Evolutionary conservation across 2,888 invertebrate genomes (phyloP).

Genomic region (Julus scandinavius): DNA sequence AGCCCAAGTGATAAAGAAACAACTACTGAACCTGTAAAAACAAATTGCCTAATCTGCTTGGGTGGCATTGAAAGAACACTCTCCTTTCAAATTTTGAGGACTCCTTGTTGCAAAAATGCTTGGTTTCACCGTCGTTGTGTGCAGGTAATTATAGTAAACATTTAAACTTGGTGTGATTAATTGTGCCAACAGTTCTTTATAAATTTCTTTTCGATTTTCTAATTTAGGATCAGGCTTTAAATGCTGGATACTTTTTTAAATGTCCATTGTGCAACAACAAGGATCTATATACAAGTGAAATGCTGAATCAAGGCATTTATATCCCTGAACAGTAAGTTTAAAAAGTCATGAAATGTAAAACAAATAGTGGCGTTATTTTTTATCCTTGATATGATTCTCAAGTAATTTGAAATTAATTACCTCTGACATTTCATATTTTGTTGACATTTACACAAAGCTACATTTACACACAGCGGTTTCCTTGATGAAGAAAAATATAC

Average conservation of each 20-base stretch:
- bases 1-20: slow-evolving; percentile 61
- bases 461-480: no score
- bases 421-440: no score
- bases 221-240: slow-evolving; percentile 76
- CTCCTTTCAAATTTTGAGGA: slow-evolving; percentile 71
- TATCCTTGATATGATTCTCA: not conserved
- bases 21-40: slow-evolving; percentile 61
- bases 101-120: slow-evolving; percentile 80
- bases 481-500: no score
- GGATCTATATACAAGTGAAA: slow-evolving; percentile 72
- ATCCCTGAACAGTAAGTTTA: slow-evolving; percentile 77
- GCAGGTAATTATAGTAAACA: slow-evolving; percentile 68
- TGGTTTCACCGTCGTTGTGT: slow-evolving; percentile 82
- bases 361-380: not conserved
- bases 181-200: not conserved
- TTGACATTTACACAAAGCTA: no score
- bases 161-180: not conserved
- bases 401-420: no score
- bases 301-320: slow-evolving; percentile 77
- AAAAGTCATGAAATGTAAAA: no score
- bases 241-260: slow-evolving; percentile 84
- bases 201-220: slow-evolving; percentile 55
- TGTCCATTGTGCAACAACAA: slow-evolving; percentile 83
- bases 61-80: slow-evolving; percentile 69
- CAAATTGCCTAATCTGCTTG: slow-evolving; percentile 77